These are phyloP conservation scores for Agrochola lota DNA, from an alignment of 2,888 invertebrate species.

Conservation along the genomic window DNA sequence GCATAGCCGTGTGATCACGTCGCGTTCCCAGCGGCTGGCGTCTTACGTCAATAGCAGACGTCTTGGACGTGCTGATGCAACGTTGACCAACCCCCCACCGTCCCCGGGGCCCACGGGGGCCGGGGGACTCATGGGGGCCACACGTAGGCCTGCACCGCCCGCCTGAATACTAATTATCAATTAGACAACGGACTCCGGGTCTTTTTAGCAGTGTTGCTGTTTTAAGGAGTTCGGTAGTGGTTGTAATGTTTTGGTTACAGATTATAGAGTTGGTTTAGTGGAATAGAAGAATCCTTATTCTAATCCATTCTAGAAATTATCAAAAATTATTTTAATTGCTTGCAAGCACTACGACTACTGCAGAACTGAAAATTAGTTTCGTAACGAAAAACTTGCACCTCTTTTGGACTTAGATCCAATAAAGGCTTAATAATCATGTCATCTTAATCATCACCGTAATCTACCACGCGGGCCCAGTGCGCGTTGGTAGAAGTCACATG, in stretches of 20 bases:
- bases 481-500: too few species aligned
- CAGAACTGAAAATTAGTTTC: not conserved
- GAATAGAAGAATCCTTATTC: not conserved
- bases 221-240: constrained; percentile 30
- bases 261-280: not conserved
- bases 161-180: constrained; percentile 88
- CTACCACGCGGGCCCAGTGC: too few species aligned
- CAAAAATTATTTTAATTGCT: too few species aligned
- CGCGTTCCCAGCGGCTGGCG: constrained; percentile 75
- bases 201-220: constrained; percentile 48
- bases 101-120: constrained; percentile 65
- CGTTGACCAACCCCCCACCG: constrained; percentile 69
- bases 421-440: too few species aligned
- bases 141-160: constrained; percentile 85
- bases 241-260: constrained; percentile 6
- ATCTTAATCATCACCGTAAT: too few species aligned
- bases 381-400: too few species aligned
- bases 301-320: not conserved
- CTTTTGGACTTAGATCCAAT: not conserved
- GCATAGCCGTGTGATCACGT: constrained; percentile 74
- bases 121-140: constrained; percentile 68
- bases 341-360: too few species aligned
- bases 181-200: constrained; percentile 71
- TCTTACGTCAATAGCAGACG: constrained; percentile 82
- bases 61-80: constrained; percentile 80